Base-by-base conservation (phyloP, 2,888 invertebrate genomes). In the Dynastes grantii region DNA sequence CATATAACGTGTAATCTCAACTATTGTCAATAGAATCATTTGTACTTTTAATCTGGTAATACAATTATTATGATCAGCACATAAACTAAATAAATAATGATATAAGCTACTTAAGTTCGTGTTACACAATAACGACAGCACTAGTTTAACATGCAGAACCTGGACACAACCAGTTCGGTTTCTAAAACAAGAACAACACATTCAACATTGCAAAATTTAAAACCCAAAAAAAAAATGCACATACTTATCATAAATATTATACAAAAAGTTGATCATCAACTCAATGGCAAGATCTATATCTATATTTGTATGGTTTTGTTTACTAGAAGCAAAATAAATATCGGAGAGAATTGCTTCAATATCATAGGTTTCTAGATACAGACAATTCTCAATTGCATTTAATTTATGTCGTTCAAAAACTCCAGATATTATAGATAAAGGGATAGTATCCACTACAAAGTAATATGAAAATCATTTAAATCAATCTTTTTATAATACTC, bases 61-160 rank as follows among this genome's bases (percentile, higher is more conserved):
- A 82, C 94, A 95, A 53, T 94, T 93, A 85, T 95, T 95, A 84
- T 95, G 94, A 87, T 95, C 95, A 1, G 94, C 92, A 84, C 94
- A 91, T 83, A 94, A 92, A 83, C 92, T 91, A 85, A 94, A 95
- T 68, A 95, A 89, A 71, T 93, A 95, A 79, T 91, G 90, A 90
- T 92, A 91, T 82, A 92, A 90, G 80, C 95, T 94, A 68, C 90
- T 88, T 11, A 93, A 89, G 27, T 92, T 90, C 63, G 93, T 93
- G 82, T 91, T 91, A 83, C 94, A 93, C 77, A 96, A 89, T 6
- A 94, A 87, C 67, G 92, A 92, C 71, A 96, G 88, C 0, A 92
- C 90, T 0, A 94, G 90, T 89, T 95, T 95, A 0, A 93, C 91
- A 78, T 94, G 92, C 76, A 93, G 87, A 0, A 95, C 93, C 85